Evolutionary conservation across 2,888 invertebrate genomes (phyloP).

Genomic region (Diogma glabrata): DNA sequence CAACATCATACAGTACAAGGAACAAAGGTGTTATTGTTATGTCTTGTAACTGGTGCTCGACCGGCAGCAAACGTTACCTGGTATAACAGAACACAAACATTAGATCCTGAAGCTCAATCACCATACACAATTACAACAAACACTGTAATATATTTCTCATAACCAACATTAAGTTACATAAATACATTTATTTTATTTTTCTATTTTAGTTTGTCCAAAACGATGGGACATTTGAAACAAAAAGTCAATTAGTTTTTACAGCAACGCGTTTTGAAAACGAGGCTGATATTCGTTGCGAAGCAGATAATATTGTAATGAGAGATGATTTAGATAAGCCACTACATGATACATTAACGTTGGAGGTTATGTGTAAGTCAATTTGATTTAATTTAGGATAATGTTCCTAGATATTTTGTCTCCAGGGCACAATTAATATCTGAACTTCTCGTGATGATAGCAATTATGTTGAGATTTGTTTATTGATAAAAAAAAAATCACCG

Average conservation of each 20-base stretch:
- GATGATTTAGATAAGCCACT: slow-evolving; percentile 64
- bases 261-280: slow-evolving; percentile 75
- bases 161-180: too few relatives aligned
- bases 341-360: slow-evolving; percentile 55
- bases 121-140: slow-evolving; percentile 25
- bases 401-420: not conserved
- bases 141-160: not conserved
- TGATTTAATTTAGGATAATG: too few relatives aligned
- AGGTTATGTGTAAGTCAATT: slow-evolving; percentile 80
- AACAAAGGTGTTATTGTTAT: slow-evolving; percentile 64
- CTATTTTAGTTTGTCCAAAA: slow-evolving; percentile 23
- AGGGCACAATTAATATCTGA: too few relatives aligned
- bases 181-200: slow-evolving; percentile 12
- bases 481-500: too few relatives aligned
- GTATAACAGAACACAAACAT: slow-evolving; percentile 60
- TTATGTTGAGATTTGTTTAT: too few relatives aligned
- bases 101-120: slow-evolving; percentile 28
- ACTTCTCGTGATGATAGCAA: too few relatives aligned
- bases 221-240: slow-evolving; percentile 71
- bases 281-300: slow-evolving; percentile 65
- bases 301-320: slow-evolving; percentile 67
- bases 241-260: slow-evolving; percentile 64
- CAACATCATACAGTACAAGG: slow-evolving; percentile 71
- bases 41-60: slow-evolving; percentile 57
- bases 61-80: slow-evolving; percentile 76